Conservation (phyloP, 1,140 invertebrate species). For the Caligus rogercresseyi region DNA sequence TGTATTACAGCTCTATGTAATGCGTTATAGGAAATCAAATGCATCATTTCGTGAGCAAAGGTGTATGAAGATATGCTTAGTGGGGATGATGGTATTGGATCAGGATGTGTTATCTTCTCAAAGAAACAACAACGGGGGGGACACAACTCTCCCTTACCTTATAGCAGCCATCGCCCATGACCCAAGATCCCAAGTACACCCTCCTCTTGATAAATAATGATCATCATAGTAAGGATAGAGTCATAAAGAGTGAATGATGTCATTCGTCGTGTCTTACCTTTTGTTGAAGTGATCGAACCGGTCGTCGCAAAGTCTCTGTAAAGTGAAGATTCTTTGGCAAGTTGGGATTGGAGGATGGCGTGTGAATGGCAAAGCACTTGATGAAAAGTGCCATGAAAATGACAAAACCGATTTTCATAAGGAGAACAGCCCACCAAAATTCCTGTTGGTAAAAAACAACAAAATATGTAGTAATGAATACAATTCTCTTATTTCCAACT, state of each 20-base stretch:
- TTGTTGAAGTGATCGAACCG: constrained; percentile 20
- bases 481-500: constrained; percentile 6
- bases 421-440: constrained; percentile 89
- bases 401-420: constrained; percentile 75
- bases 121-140: too few relatives aligned
- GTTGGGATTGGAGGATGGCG: constrained; percentile 51
- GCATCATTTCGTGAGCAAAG: too few relatives aligned
- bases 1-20: too few relatives aligned
- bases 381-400: constrained; percentile 97
- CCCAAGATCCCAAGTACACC: constrained; percentile 19
- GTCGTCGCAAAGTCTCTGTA: constrained; percentile 11
- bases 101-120: too few relatives aligned
- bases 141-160: too few relatives aligned
- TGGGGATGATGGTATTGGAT: too few relatives aligned
- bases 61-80: too few relatives aligned
- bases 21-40: too few relatives aligned
- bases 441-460: constrained; percentile 38
- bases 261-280: constrained; percentile 12
- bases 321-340: constrained; percentile 15
- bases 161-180: too few relatives aligned
- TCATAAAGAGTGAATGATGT: neutral
- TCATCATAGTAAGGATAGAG: constrained; percentile 1
- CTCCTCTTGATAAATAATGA: neutral
- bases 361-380: constrained; percentile 97
- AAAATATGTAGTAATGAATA: constrained; percentile 18